Conservation (phyloP, 2,888 invertebrate species). For the Diadromus collaris region DNA sequence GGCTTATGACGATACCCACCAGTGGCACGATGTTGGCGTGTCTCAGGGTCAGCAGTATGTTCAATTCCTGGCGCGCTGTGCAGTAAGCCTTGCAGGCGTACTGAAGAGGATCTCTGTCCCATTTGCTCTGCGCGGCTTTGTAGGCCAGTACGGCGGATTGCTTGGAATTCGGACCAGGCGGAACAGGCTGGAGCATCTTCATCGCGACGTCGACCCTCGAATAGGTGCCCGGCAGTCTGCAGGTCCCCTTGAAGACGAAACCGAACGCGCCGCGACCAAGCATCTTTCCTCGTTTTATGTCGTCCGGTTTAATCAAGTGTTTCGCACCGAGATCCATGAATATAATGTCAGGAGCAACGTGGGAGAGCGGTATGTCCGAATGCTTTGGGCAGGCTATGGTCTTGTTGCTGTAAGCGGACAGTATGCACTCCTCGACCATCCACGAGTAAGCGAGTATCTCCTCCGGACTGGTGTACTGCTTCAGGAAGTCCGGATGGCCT, state of each 20-base stretch:
- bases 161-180: constrained; percentile 88
- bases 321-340: constrained; percentile 94
- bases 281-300: constrained; percentile 88
- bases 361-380: constrained; percentile 86
- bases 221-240: constrained; percentile 82
- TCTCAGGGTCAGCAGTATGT: constrained; percentile 90
- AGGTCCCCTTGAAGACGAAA: constrained; percentile 93
- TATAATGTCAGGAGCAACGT: constrained; percentile 96
- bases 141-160: constrained; percentile 85
- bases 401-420: constrained; percentile 90
- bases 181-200: constrained; percentile 97
- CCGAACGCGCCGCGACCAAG: constrained; percentile 99
- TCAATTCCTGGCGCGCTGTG: constrained; percentile 96
- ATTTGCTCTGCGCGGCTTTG: constrained; percentile 88
- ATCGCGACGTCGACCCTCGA: constrained; percentile 90
- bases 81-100: constrained; percentile 98
- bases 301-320: constrained; percentile 90
- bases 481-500: constrained; percentile 83
- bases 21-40: constrained; percentile 97
- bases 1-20: constrained; percentile 94
- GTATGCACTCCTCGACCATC: constrained; percentile 98
- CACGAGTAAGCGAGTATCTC: constrained; percentile 85
- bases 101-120: constrained; percentile 96
- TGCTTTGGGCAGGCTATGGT: constrained; percentile 91
- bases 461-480: constrained; percentile 75